Conservation (phyloP, 2,888 invertebrate species). For the Drosophila fungiperda region DNA sequence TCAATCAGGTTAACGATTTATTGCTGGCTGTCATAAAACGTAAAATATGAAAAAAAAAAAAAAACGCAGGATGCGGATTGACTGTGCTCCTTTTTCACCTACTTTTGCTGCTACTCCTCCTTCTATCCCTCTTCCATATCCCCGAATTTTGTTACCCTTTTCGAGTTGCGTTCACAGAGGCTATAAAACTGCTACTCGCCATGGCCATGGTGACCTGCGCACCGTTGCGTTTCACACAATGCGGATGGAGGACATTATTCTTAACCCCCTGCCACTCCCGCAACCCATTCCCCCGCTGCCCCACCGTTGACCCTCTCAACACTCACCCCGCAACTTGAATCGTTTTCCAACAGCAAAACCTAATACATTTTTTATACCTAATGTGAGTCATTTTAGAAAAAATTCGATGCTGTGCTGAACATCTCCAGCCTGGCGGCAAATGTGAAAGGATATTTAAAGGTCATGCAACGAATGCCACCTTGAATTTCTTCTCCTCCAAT, state of each 20-base stretch:
- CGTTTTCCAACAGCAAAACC: constrained; percentile 44
- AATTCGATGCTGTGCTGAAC: constrained; percentile 28
- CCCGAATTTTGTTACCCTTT: constrained; percentile 29
- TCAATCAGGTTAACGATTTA: constrained; percentile 77
- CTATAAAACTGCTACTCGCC: constrained; percentile 32
- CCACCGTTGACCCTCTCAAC: neutral
- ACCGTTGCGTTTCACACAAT: constrained; percentile 25
- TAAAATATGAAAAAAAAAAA: constrained; percentile 34
- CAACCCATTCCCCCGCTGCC: neutral
- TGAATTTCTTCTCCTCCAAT: neutral
- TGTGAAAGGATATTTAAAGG: constrained; percentile 77
- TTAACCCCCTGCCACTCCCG: neutral
- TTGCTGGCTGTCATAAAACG: constrained; percentile 66
- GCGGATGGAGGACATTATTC: constrained; percentile 18
- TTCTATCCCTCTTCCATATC: neutral
- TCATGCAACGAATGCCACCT: constrained; percentile 51
- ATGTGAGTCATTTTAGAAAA: constrained; percentile 67
- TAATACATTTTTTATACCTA: constrained; percentile 73
- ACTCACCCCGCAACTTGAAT: constrained; percentile 6
- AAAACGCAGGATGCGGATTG: constrained; percentile 1
- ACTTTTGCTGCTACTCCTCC: neutral
- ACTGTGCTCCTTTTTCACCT: neutral
- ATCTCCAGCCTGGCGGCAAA: constrained; percentile 38
- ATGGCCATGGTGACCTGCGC: constrained; percentile 35
- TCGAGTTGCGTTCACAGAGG: constrained; percentile 17